Percentiles rank a stretch among this genome's conserved stretches.
Evolutionary conservation across 2,113 vertebrate species (phyloP).

Genomic region (Etheostoma cragini): DNA sequence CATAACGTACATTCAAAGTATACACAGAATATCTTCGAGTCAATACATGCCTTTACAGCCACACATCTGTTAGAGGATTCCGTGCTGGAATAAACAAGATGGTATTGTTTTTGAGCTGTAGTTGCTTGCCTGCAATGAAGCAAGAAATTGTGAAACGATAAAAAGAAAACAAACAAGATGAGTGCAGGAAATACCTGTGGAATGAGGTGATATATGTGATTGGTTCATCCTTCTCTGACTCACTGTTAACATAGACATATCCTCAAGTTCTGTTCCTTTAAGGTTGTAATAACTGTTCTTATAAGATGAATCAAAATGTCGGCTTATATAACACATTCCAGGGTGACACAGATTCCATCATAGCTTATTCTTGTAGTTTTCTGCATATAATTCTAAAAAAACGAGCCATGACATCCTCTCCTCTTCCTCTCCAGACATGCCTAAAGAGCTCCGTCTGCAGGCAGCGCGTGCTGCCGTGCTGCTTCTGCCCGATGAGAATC

Average conservation of each 20-base stretch:
- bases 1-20: background rate
- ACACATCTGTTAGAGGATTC: constrained; percentile 1
- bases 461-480: constrained; percentile 92
- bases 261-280: background rate
- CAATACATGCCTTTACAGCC: background rate
- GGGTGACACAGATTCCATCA: constrained; percentile 8
- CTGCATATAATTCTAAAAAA: background rate
- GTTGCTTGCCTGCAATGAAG: constrained; percentile 13
- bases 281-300: constrained; percentile 7
- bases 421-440: constrained; percentile 86
- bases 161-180: constrained; percentile 45
- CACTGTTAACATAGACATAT: background rate
- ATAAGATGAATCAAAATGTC: constrained; percentile 21
- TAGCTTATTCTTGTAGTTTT: constrained; percentile 19
- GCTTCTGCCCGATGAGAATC: constrained; percentile 93
- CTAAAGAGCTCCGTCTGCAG: constrained; percentile 93
- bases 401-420: background rate
- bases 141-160: constrained; percentile 44
- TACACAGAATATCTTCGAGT: background rate
- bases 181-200: constrained; percentile 67
- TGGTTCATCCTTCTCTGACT: constrained; percentile 7
- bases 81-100: background rate
- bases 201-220: constrained; percentile 42
- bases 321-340: constrained; percentile 59
- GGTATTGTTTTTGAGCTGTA: constrained; percentile 29